Evolutionary conservation across 2,888 invertebrate genomes (phyloP).

Genomic region (Heteropelma amictum): DNA sequence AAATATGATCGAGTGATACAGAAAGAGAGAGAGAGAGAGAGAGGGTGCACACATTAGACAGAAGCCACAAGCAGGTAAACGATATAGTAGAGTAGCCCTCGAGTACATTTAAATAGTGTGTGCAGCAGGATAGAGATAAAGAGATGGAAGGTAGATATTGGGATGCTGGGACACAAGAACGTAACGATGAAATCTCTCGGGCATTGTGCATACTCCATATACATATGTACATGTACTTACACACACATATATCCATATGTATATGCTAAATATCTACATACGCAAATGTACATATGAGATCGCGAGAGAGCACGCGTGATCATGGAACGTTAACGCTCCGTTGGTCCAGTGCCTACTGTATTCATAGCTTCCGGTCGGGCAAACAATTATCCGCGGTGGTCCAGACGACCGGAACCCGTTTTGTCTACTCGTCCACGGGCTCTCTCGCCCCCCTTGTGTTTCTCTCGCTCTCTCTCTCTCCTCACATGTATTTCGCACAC

Average conservation of each 20-base stretch:
- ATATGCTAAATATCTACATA: too few species aligned
- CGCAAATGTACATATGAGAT: not conserved
- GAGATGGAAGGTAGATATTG: not conserved
- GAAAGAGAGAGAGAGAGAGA: not conserved
- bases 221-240: too few species aligned
- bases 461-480: not conserved
- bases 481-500: not conserved
- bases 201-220: constrained; percentile 30
- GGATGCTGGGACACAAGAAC: constrained; percentile 8
- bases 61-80: constrained; percentile 25
- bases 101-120: too few species aligned
- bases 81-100: constrained; percentile 16
- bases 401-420: constrained; percentile 63
- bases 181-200: constrained; percentile 27
- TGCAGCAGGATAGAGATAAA: not conserved
- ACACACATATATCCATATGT: too few species aligned
- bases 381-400: constrained; percentile 72
- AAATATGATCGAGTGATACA: constrained; percentile 20
- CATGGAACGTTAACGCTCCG: constrained; percentile 24
- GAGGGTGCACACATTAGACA: too few species aligned
- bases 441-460: constrained; percentile 10
- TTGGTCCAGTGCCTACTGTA: constrained; percentile 46
- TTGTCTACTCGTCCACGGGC: constrained; percentile 62
- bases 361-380: constrained; percentile 73
- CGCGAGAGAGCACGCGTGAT: constrained; percentile 1